These are phyloP conservation scores for Catharus fuscescens DNA, from an alignment of 2,113 vertebrate genomes.

Conservation along the genomic window DNA sequence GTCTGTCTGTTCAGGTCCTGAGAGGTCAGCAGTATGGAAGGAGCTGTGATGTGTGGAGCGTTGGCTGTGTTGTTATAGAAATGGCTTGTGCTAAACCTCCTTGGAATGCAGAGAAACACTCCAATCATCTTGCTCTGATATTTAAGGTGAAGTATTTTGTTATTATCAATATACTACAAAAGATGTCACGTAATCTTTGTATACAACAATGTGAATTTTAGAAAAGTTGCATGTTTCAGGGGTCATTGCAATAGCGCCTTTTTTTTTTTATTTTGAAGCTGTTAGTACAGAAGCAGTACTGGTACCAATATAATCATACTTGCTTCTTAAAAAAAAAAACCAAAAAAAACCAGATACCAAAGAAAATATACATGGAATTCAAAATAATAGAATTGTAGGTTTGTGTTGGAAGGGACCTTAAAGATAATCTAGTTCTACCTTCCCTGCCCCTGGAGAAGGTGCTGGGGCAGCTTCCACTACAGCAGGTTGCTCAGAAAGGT, in stretches of 20 bases:
- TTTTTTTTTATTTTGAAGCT: not conserved
- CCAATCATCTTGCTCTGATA: constrained; percentile 91
- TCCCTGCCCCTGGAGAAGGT: not conserved
- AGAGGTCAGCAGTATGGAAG: constrained; percentile 90
- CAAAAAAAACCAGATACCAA: not conserved
- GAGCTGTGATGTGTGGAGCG: constrained; percentile 94
- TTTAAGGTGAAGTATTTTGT: constrained; percentile 82
- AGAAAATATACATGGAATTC: not conserved
- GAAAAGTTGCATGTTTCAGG: not conserved
- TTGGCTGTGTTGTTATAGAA: constrained; percentile 90
- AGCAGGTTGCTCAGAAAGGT: not conserved
- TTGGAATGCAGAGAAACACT: constrained; percentile 92
- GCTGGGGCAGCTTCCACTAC: not conserved
- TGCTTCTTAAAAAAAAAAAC: not conserved
- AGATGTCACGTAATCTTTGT: not conserved
- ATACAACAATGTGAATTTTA: not conserved
- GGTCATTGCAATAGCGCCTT: not conserved
- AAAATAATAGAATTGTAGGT: not conserved
- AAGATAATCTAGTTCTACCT: not conserved
- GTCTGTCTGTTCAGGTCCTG: constrained; percentile 77
- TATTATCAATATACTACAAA: not conserved
- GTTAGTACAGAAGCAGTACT: not conserved
- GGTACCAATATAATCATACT: not conserved
- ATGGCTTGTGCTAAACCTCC: constrained; percentile 93
- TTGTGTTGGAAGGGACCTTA: not conserved